A percentile compares a stretch with the other conserved stretches of the same genome.
phyloP scores from a whole-genome alignment of 1,140 invertebrate species.

The Steinernema khuongi region DNA sequence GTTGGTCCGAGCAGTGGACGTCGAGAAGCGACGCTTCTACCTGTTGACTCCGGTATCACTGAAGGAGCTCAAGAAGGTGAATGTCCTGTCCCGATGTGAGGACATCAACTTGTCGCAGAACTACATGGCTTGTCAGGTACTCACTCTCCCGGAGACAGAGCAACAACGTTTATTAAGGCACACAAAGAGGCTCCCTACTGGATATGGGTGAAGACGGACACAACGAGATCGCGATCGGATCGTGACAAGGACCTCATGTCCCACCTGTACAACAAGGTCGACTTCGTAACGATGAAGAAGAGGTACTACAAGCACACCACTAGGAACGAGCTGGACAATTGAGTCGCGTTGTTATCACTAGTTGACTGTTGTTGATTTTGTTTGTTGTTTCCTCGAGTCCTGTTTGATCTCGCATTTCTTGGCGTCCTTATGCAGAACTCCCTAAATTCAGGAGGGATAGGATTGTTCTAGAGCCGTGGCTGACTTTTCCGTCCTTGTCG shows the following conservation, averaged over 20 bases:
- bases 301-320: background rate
- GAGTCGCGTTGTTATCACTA: background rate
- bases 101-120: background rate
- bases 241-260: background rate
- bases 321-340: background rate
- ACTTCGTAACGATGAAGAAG: background rate
- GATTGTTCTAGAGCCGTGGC: background rate
- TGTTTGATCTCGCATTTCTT: too few species aligned
- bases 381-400: conserved; percentile 1
- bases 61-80: background rate
- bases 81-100: background rate
- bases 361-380: background rate
- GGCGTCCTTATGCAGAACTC: background rate
- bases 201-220: background rate
- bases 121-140: background rate
- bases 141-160: too few species aligned
- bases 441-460: background rate
- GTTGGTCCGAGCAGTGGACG: background rate
- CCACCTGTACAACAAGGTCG: background rate
- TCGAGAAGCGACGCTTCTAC: background rate
- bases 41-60: background rate
- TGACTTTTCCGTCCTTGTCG: background rate
- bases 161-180: background rate
- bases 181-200: background rate
- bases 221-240: background rate